These are phyloP conservation scores for Melanostigma gelatinosum DNA, from an alignment of 2,113 vertebrate species.

Conservation along the genomic window DNA sequence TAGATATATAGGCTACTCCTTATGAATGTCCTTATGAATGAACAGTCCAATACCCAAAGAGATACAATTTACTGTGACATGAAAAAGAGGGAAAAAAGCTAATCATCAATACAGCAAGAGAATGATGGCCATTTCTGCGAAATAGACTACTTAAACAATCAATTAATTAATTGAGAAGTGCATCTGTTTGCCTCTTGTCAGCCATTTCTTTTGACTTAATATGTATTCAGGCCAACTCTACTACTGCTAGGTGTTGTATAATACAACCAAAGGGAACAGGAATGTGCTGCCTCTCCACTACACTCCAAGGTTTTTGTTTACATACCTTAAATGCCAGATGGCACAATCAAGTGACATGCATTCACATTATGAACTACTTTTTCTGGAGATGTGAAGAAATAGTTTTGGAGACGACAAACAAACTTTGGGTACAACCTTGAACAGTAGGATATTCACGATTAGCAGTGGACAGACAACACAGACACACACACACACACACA, in stretches of 20 bases:
- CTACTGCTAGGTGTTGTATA: not conserved
- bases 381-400: not conserved
- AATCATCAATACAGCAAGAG: too few relatives aligned
- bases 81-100: not conserved
- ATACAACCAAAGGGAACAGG: not conserved
- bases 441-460: too few relatives aligned
- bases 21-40: not conserved
- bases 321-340: slow-evolving; percentile 23
- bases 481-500: too few relatives aligned
- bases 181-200: not conserved
- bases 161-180: not conserved
- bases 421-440: not conserved
- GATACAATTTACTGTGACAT: too few relatives aligned
- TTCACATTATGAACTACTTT: not conserved
- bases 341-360: not conserved
- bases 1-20: not conserved
- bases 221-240: not conserved
- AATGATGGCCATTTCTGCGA: not conserved
- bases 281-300: not conserved
- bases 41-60: too few relatives aligned
- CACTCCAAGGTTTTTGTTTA: not conserved
- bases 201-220: not conserved
- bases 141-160: not conserved
- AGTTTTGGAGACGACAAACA: not conserved
- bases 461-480: too few relatives aligned